Conservation (phyloP, 1,140 invertebrate species). For the Diorhabda sublineata region DNA sequence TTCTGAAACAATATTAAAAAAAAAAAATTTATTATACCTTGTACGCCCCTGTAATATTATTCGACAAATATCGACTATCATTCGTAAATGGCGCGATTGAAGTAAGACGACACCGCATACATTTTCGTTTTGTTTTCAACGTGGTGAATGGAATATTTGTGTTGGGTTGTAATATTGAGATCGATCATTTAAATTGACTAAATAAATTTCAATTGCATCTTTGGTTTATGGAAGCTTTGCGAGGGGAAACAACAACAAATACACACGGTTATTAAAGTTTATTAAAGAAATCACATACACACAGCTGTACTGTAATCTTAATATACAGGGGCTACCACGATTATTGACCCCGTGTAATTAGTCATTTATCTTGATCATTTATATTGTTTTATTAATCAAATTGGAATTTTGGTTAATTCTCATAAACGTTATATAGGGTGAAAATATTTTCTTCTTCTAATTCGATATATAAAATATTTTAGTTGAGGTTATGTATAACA, state of each 20-base stretch:
- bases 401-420: too few relatives aligned
- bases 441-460: background rate
- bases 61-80: background rate
- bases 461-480: background rate
- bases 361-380: too few relatives aligned
- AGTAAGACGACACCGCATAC: background rate
- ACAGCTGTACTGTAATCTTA: too few relatives aligned
- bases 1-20: conserved; percentile 26
- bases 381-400: too few relatives aligned
- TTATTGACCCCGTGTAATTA: too few relatives aligned
- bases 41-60: background rate
- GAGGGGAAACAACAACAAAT: too few relatives aligned
- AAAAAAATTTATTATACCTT: background rate
- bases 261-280: too few relatives aligned
- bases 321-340: too few relatives aligned
- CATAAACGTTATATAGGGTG: conserved; percentile 7
- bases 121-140: background rate
- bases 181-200: conserved; percentile 1
- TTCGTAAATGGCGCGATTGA: background rate
- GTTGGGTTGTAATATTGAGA: conserved; percentile 9
- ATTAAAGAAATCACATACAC: too few relatives aligned
- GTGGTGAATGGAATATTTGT: background rate
- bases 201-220: background rate
- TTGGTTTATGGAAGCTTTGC: too few relatives aligned
- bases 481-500: background rate